Evolutionary conservation across 2,888 invertebrate genomes (phyloP).

Genomic region (Drosophila mayaguana): DNA sequence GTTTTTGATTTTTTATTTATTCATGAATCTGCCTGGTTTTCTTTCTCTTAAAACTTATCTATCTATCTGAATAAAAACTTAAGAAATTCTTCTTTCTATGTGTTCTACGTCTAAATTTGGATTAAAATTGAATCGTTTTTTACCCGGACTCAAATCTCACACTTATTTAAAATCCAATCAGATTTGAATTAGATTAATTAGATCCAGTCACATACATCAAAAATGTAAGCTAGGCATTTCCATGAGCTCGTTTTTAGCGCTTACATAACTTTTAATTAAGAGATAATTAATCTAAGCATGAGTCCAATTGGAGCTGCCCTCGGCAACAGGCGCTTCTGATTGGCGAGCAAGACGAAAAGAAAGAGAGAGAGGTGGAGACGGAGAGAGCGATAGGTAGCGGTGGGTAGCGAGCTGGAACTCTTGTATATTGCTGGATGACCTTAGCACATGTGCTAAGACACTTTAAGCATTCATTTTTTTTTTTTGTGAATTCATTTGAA

Average conservation of each 20-base stretch:
- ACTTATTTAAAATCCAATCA: not conserved
- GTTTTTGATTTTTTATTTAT: no score
- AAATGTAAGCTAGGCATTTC: constrained; percentile 3
- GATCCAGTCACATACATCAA: not conserved
- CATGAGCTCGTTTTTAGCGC: constrained; percentile 14
- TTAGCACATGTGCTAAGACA: constrained; percentile 45
- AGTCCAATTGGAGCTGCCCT: constrained; percentile 25
- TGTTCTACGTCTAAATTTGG: not conserved
- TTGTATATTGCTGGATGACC: constrained; percentile 17
- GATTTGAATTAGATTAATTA: not conserved
- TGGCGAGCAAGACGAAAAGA: not conserved
- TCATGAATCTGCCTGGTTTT: no score
- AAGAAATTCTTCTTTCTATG: no score
- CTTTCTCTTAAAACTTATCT: no score
- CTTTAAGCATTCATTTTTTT: constrained; percentile 37
- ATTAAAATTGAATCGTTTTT: not conserved
- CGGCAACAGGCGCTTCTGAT: not conserved
- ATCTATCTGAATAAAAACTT: no score
- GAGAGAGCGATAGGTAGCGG: no score
- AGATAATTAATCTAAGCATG: constrained; percentile 38
- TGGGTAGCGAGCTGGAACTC: not conserved
- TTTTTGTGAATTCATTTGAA: constrained; percentile 45
- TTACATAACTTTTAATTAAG: constrained; percentile 30
- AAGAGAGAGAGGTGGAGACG: no score
- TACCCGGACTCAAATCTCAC: not conserved